phyloP scores from a whole-genome alignment of 1,140 invertebrate genomes.

The Hycleus phaleratus region DNA sequence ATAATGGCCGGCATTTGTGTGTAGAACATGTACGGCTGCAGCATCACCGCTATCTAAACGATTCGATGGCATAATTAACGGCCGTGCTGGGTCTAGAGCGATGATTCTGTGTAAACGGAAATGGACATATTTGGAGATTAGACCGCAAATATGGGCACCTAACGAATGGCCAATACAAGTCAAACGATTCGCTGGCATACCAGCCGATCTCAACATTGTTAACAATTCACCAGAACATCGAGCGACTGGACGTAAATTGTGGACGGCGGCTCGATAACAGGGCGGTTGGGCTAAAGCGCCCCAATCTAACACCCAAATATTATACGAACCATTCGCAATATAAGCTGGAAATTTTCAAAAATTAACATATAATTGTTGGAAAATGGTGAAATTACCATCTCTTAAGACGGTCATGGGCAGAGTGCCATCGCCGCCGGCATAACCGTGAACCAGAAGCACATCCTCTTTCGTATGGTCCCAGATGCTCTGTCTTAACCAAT shows the following conservation, averaged over 20 bases:
- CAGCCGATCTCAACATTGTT: conserved; percentile 50
- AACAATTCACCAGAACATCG: conserved; percentile 55
- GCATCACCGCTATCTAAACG: conserved; percentile 61
- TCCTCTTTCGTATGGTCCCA: conserved; percentile 61
- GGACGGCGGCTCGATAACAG: conserved; percentile 60
- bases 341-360: conserved; percentile 47
- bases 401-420: conserved; percentile 57
- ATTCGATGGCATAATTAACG: conserved; percentile 54
- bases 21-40: conserved; percentile 62
- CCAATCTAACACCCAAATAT: conserved; percentile 71
- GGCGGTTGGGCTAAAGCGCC: conserved; percentile 55
- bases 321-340: conserved; percentile 60
- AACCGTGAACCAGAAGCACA: conserved; percentile 63
- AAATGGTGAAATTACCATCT: conserved; percentile 45
- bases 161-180: conserved; percentile 69
- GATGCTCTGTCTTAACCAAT: conserved; percentile 57
- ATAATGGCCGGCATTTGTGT: conserved; percentile 68
- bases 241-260: conserved; percentile 61
- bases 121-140: conserved; percentile 57
- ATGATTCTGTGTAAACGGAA: conserved; percentile 56
- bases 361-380: neutral
- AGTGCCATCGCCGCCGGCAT: conserved; percentile 61
- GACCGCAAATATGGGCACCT: conserved; percentile 66
- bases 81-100: conserved; percentile 66
- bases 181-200: conserved; percentile 51